A percentile compares a stretch with the other conserved stretches of the same genome.
These are phyloP conservation scores for Ctenosaura bakeri DNA, from an alignment of 2,797 vertebrate genomes.

Conservation along the genomic window DNA sequence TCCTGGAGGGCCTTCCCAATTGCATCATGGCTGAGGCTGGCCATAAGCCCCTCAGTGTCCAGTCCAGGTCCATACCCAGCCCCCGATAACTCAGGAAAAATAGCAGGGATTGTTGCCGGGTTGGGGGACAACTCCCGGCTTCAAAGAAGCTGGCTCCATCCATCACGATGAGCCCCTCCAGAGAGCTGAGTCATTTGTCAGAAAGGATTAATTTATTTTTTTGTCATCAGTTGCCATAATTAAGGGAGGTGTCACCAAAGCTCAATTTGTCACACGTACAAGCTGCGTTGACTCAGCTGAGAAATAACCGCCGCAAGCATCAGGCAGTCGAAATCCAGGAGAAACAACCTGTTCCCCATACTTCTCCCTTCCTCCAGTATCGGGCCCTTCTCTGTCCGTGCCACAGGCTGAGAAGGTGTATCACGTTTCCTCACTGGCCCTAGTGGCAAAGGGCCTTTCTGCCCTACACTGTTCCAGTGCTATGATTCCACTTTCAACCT, in stretches of 20 bases:
- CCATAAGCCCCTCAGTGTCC: neutral
- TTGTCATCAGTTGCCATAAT: conserved; percentile 73
- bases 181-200: conserved; percentile 76
- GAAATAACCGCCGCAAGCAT: too few relatives aligned
- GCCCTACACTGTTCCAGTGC: too few relatives aligned
- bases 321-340: too few relatives aligned
- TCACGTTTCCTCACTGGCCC: neutral
- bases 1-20: neutral
- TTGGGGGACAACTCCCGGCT: neutral
- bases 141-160: conserved; percentile 55
- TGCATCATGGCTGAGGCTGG: rapidly evolving
- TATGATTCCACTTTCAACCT: too few relatives aligned
- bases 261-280: conserved; percentile 64
- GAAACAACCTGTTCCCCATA: neutral
- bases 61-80: neutral
- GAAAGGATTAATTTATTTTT: conserved; percentile 58
- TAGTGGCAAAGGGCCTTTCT: neutral
- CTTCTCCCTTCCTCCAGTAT: too few relatives aligned
- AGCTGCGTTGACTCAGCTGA: conserved; percentile 2
- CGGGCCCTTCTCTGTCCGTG: neutral
- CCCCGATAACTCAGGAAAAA: conserved; percentile 22
- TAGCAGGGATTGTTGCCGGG: conserved; percentile 17
- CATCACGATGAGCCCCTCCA: conserved; percentile 70
- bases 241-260: conserved; percentile 71
- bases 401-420: neutral